These are phyloP conservation scores for Athripsodes cinereus DNA, from an alignment of 2,888 invertebrate species.

Conservation along the genomic window DNA sequence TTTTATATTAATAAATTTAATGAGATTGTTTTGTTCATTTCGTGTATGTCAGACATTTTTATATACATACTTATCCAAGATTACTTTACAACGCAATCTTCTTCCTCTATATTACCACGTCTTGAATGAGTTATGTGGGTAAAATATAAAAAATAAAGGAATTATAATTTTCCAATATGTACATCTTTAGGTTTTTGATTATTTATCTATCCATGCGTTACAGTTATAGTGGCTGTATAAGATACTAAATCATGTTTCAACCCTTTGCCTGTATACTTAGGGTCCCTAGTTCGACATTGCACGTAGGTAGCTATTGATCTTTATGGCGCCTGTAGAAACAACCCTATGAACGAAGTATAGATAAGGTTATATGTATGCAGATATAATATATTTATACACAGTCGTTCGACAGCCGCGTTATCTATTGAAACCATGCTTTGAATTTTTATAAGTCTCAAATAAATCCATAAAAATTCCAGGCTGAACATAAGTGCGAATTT, in stretches of 20 bases:
- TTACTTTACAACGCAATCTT: too few species aligned
- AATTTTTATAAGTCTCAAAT: conserved; percentile 24
- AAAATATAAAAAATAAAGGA: too few species aligned
- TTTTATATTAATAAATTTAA: too few species aligned
- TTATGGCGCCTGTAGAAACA: conserved; percentile 13
- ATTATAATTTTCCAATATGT: too few species aligned
- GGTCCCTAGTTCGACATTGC: conserved; percentile 10
- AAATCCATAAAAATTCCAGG: conserved; percentile 19
- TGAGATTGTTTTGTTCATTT: too few species aligned
- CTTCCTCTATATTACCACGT: too few species aligned
- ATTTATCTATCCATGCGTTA: too few species aligned
- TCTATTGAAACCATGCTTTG: conserved; percentile 24
- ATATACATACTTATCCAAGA: too few species aligned
- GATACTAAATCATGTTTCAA: background rate
- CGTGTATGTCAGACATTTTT: too few species aligned
- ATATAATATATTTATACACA: too few species aligned
- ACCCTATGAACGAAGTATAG: conserved; percentile 6
- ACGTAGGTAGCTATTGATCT: conserved; percentile 18
- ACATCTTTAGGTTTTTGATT: too few species aligned
- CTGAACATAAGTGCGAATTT: background rate
- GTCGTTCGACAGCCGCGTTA: conserved; percentile 23
- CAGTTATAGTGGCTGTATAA: background rate
- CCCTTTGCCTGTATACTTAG: conserved; percentile 10
- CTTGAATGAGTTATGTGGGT: too few species aligned
- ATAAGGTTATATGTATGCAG: background rate